These are phyloP conservation scores for Sebastes cheni DNA, from an alignment of 2,797 vertebrate genomes.

Conservation along the genomic window DNA sequence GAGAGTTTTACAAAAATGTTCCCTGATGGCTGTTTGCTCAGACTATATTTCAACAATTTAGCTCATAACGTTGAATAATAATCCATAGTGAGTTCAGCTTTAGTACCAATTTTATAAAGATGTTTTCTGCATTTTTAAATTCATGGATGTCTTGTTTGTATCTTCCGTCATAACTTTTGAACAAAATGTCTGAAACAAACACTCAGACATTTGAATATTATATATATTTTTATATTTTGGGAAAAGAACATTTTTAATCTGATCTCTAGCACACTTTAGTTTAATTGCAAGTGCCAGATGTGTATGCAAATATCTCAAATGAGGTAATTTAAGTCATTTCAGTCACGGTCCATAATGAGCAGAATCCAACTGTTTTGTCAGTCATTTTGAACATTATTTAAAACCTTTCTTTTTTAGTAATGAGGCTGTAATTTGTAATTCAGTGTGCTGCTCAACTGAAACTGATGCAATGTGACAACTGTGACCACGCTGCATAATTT, in stretches of 20 bases:
- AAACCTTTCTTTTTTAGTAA: neutral
- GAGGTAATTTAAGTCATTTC: neutral
- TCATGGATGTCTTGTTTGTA: neutral
- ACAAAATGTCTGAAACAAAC: no score
- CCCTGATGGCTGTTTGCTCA: accelerated
- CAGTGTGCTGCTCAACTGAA: neutral
- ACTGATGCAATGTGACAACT: conserved; percentile 24
- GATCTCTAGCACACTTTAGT: neutral
- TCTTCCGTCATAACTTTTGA: no score
- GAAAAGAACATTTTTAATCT: no score
- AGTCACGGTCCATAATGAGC: neutral
- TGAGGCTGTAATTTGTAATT: neutral
- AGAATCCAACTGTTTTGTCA: neutral
- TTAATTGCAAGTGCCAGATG: neutral
- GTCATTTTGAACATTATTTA: neutral
- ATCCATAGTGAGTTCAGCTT: neutral
- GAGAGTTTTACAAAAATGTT: neutral
- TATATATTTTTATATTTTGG: neutral
- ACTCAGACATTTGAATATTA: neutral
- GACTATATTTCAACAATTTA: neutral
- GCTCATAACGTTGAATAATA: neutral
- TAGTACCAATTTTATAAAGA: neutral
- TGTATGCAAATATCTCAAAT: neutral
- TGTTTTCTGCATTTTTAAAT: neutral
- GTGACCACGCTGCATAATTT: conserved; percentile 35